Evolutionary conservation across 2,888 invertebrate species (phyloP), one percentile per base, ranked within the genome.

Genomic region (Ophioninae sp.): DNA sequence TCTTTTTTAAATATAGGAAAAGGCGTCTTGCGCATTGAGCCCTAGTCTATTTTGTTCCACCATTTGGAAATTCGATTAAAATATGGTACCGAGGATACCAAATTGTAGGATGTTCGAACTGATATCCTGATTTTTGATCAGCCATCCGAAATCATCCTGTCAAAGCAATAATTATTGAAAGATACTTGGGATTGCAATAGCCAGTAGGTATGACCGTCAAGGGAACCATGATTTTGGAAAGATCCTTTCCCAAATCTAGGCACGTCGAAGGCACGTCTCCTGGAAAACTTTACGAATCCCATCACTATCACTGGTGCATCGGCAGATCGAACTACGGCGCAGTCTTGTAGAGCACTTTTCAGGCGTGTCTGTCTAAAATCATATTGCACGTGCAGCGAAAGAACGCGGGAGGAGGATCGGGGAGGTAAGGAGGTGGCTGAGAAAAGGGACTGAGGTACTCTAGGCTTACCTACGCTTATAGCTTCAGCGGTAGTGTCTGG

Each of bases 401-500:
- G 57, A 57, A 17, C 6, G 57, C 8, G 57, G 17, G 73, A 37
- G 39, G 61, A 20, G 23, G 73, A 44, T 30, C 3, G 30, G 21
- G 23, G 10, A 62, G 59, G 3, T 7, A 6, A 21, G 21, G 8
- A 59, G 59, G 39, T 10, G 69, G n/a, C 17, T 30, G 37, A 41
- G 39, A n/a, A 1, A 8, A 39, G n/a, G 57, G 59, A 20, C 20
- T n/a, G 62, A 20, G 21, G 41, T 8, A 62, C 17, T 59, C 59
- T 20, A 50, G 30, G 62, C 62, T 74, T 59, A 13, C 64, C 0
- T 20, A 64, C 30, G 37, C 56, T 75, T 39, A 57, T 56, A 65
- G 64, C 56, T 44, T 17, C 56, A 37, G 44, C 20, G 75, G 65
- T 65, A 74, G n/a, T 75, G 65, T 75, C 75, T 75, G 67, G 75